Percentiles rank a stretch among this genome's conserved stretches.
Conservation (phyloP, 2,888 invertebrate species). For the Timema cristinae region DNA sequence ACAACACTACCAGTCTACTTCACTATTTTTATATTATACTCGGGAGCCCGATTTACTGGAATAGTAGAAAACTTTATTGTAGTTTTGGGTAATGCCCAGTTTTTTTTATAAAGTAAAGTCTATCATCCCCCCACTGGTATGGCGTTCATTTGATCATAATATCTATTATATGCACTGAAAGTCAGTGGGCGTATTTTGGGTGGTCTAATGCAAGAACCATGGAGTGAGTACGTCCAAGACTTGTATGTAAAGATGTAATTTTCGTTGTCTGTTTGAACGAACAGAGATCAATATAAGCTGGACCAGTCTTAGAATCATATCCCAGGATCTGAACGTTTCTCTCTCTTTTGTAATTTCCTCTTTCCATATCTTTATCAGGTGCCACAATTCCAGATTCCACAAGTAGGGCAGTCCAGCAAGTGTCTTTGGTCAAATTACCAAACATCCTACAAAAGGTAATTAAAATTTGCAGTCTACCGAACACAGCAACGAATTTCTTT, state of each 20-base stretch:
- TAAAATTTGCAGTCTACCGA: too few species aligned
- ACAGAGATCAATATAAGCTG: neutral
- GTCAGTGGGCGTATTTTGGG: too few species aligned
- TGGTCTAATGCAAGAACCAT: too few species aligned
- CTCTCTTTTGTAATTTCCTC: too few species aligned
- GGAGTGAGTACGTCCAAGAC: neutral
- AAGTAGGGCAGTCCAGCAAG: neutral
- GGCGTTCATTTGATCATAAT: too few species aligned
- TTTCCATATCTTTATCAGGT: neutral
- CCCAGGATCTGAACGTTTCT: too few species aligned
- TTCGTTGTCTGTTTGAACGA: conserved; percentile 9
- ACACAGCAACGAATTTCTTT: too few species aligned
- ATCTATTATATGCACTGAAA: too few species aligned
- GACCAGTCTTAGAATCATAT: too few species aligned
- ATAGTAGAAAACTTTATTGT: conserved; percentile 5
- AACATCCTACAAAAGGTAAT: too few species aligned
- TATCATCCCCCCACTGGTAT: neutral
- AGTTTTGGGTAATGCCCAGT: conserved; percentile 5
- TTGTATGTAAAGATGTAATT: neutral
- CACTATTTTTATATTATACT: conserved; percentile 5
- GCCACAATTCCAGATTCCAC: neutral
- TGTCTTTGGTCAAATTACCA: too few species aligned
- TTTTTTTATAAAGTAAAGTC: conserved; percentile 1
- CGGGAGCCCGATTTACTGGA: neutral
- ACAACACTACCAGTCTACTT: neutral